phyloP scores from a whole-genome alignment of 2,113 vertebrate genomes.

The Chionodraco myersi region DNA sequence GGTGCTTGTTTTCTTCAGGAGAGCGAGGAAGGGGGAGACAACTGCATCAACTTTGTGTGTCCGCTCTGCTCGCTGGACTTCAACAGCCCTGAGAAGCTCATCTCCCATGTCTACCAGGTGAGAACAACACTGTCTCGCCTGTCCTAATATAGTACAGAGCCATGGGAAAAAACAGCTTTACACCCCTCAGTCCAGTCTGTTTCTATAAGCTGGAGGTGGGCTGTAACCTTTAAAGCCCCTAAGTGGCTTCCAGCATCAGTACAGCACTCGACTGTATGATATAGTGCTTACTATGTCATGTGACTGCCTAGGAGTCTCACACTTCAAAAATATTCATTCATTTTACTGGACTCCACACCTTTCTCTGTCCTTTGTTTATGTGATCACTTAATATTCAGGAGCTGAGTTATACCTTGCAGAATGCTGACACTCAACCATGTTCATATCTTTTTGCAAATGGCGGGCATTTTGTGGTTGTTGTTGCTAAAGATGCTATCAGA shows the following conservation, averaged over 20 bases:
- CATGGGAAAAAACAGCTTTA: slow-evolving; percentile 11
- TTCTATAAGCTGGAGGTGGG: slow-evolving; percentile 9
- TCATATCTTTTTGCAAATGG: not conserved
- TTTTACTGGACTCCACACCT: not conserved
- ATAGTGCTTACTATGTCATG: slow-evolving; percentile 10
- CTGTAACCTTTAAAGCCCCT: slow-evolving; percentile 45
- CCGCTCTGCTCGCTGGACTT: slow-evolving; percentile 95
- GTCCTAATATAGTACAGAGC: not conserved
- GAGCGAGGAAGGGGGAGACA: slow-evolving; percentile 78
- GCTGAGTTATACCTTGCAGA: slow-evolving; percentile 8
- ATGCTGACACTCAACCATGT: not conserved
- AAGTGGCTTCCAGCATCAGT: slow-evolving; percentile 16
- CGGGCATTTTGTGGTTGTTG: slow-evolving; percentile 7
- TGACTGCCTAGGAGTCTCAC: not conserved
- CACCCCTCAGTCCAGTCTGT: slow-evolving; percentile 1
- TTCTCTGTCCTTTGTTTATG: not conserved
- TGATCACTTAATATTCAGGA: not conserved
- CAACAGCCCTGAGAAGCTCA: slow-evolving; percentile 92
- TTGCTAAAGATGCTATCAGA: not conserved
- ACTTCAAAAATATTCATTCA: not conserved
- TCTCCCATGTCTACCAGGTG: slow-evolving; percentile 97
- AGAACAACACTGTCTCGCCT: slow-evolving; percentile 1
- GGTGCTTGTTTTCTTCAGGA: slow-evolving; percentile 73
- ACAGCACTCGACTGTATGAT: not conserved
- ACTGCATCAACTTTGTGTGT: slow-evolving; percentile 85